Conservation (phyloP, 53 echinoderm and acorn worm species). For the Crossaster papposus region DNA sequence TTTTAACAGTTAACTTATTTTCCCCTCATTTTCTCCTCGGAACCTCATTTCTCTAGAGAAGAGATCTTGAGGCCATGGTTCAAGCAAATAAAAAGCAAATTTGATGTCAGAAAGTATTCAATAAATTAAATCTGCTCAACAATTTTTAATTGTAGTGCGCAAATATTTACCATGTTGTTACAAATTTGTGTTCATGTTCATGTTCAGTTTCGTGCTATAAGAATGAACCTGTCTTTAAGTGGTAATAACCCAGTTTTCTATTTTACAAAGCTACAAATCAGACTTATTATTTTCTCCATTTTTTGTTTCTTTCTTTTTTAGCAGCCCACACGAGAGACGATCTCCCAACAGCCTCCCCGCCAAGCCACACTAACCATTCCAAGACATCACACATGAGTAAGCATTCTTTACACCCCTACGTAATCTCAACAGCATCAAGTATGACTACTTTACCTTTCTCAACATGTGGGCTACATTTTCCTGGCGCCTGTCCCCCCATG, state of each 20-base stretch:
- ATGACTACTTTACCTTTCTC: not conserved
- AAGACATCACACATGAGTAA: slow-evolving; percentile 73
- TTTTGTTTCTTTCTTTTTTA: not conserved
- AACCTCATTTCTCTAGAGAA: too few species aligned
- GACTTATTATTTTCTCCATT: not conserved
- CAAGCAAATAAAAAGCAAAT: too few species aligned
- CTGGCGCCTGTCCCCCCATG: not conserved
- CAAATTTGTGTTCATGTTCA: too few species aligned
- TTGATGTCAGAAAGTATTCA: too few species aligned
- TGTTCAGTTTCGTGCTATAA: too few species aligned
- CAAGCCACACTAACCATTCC: slow-evolving; percentile 66
- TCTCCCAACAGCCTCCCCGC: slow-evolving; percentile 13
- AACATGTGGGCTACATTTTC: slow-evolving; percentile 9
- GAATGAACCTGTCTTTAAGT: too few species aligned
- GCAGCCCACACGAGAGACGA: slow-evolving; percentile 51
- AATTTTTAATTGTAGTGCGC: too few species aligned
- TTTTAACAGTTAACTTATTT: too few species aligned
- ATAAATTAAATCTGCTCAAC: too few species aligned
- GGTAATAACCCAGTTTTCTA: not conserved
- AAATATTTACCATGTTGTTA: too few species aligned
- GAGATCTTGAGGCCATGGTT: too few species aligned
- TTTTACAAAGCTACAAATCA: not conserved
- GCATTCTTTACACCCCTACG: slow-evolving; percentile 17
- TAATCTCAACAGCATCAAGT: not conserved
- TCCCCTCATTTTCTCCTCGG: too few species aligned